Base-by-base conservation (phyloP, 1,140 invertebrate genomes). In the Drosophila sp. region DNA sequence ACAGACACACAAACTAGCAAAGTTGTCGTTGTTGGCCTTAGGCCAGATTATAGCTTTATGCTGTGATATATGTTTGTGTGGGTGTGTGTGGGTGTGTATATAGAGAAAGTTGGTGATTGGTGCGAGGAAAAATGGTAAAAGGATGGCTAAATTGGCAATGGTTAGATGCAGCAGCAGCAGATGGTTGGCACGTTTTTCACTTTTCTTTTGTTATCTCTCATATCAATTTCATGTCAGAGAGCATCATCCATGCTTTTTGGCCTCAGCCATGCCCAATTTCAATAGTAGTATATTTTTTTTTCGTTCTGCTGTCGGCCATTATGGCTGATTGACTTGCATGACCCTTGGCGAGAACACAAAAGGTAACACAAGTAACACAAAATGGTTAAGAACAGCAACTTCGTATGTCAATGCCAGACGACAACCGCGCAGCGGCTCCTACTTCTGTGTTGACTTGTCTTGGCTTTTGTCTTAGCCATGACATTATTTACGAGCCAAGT, bases 401-500 rank as follows among this genome's bases (percentile, higher is more conserved):
- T 41, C 60, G 23, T 67, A 29, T 76, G 73, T 80, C 81, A 80
- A 64, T 44, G 70, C 33, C 71, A 66, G 70, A 65, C 54, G 35
- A 32, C 10, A 6, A 35, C 25, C 30, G 4, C 17, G 6, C 40
- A 0, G 25, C 44, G 6, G 10, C 44, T 2, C 25, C 38, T 33
- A 29, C 30, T 3, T 3, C 35, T 1, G 8, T 67, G 64, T 58
- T 83, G 61, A 60, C 29, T 67, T 41, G 40, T 38, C 35, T 68
- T 50, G 67, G 44, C 80, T 76, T 82, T 78, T 78, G 67, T 77
- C 69, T 78, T 78, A 71, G 76, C 58, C 74, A 67, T 64, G 64
- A 50, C 79, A 83, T 87, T 83, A 87, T 86, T 86, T 86, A 86
- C 75, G 47, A 60, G 75, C 70, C 54, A 54, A 41, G 73, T 70